phyloP scores from a whole-genome alignment of 1,140 invertebrate species.

The Mesaphorura yosii region DNA sequence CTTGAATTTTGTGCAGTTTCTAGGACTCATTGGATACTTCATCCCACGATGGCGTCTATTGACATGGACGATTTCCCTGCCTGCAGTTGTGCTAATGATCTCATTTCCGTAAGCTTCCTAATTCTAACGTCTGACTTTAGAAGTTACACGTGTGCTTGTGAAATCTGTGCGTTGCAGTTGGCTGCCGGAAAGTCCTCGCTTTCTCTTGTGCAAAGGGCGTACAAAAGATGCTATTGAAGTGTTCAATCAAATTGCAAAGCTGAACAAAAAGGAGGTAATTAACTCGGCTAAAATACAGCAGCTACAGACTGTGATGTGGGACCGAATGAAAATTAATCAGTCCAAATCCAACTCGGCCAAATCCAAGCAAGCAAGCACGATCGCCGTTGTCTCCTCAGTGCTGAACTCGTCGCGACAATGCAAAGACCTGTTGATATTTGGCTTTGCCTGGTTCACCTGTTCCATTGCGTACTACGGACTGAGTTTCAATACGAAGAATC shows the following conservation, averaged over 20 bases:
- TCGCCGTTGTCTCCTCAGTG: too few relatives aligned
- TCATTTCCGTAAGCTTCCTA: neutral
- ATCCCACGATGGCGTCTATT: neutral
- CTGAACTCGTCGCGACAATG: neutral
- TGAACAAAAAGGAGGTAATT: slow-evolving; percentile 15
- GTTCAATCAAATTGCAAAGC: slow-evolving; percentile 25
- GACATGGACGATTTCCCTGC: neutral
- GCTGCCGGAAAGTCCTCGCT: slow-evolving; percentile 27
- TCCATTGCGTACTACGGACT: slow-evolving; percentile 18
- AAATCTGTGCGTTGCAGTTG: slow-evolving; percentile 9
- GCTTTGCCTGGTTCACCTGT: slow-evolving; percentile 15
- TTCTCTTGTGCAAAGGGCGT: slow-evolving; percentile 19
- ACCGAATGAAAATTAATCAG: neutral
- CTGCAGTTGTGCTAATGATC: neutral
- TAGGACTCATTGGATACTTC: neutral
- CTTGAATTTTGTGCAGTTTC: too few relatives aligned
- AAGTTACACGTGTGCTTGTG: neutral
- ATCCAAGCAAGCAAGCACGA: too few relatives aligned
- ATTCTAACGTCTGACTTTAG: too few relatives aligned
- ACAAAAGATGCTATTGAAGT: slow-evolving; percentile 20
- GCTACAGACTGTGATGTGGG: slow-evolving; percentile 2
- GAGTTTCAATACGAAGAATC: slow-evolving; percentile 18
- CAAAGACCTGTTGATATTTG: slow-evolving; percentile 6
- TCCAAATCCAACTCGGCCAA: neutral
- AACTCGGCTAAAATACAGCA: neutral